Percentiles rank a stretch among this genome's conserved stretches.
Conservation (phyloP, 2,113 vertebrate species). For the Sapajus apella region DNA sequence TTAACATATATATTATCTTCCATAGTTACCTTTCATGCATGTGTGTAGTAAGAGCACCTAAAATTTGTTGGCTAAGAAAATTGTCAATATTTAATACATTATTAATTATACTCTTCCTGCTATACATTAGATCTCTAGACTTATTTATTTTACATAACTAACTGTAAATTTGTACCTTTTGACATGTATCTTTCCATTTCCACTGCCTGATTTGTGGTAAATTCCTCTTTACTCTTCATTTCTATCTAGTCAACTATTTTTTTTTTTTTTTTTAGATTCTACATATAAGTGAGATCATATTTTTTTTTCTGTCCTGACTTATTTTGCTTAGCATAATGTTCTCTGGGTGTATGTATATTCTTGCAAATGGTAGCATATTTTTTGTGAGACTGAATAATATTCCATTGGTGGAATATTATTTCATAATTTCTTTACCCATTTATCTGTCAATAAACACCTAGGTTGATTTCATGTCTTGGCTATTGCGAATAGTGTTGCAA, state of each 20-base stretch:
- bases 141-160: background rate
- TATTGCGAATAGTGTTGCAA: background rate
- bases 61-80: background rate
- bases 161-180: background rate
- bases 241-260: background rate
- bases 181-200: background rate
- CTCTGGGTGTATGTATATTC: background rate
- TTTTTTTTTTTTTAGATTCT: background rate
- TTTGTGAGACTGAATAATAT: background rate
- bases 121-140: background rate
- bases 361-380: background rate
- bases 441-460: background rate
- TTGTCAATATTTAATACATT: background rate
- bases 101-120: background rate
- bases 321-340: background rate
- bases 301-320: background rate
- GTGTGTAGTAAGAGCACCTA: background rate
- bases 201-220: background rate
- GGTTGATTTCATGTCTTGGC: too few species aligned
- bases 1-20: background rate
- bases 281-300: background rate
- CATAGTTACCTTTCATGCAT: background rate
- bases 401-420: background rate
- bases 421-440: background rate
- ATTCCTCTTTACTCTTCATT: background rate